Evolutionary conservation across 2,888 invertebrate species (phyloP), one percentile per base, ranked within the genome.

Genomic region (Diarsia mendica): DNA sequence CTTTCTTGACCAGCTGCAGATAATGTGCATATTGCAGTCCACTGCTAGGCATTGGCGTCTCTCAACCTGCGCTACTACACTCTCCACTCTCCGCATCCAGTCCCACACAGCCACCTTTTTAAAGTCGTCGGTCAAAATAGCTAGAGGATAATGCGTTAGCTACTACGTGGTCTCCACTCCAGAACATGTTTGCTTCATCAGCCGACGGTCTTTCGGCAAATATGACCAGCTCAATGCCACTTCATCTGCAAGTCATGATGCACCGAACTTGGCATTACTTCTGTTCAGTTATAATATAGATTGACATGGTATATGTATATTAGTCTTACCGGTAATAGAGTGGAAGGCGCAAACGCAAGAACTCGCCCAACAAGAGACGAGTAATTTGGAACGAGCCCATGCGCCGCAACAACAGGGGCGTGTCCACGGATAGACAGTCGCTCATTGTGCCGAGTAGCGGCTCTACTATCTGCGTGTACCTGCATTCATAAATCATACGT

Each of bases 381-480:
- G 98, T 98, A 77, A 98, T 95, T 46, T 97, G 95, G 28, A 97
- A 97, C 58, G 98, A 95, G 18, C 98, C 97, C 72, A 97, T 97
- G 78, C 97, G 97, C n/a, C 98, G 96, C 67, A 98, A 97, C 64
- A 95, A 89, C 0, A 96, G 91, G 82, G 97, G 96, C 0, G 95
- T 90, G 75, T 97, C 69, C 51, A 58, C 96, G 80, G 97, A 97
- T 90, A 98, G 95, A 90, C 98, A 97, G n/a, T 97, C 93, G 86
- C 97, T 97, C 92, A 98, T 97, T 58, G 97, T 95, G 15, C 96
- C 94, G 84, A 98, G 93, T 88, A 97, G 97, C 23, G 97, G 97
- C 91, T 98, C 98, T 70, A 98, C 97, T 67, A 98, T 95, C 44
- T 97, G 97, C 9, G 98, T 97, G 91, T 98, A 98, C 85, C 98